Evolutionary conservation across 2,797 vertebrate genomes (phyloP).

Genomic region (Spondyliosoma cantharus): DNA sequence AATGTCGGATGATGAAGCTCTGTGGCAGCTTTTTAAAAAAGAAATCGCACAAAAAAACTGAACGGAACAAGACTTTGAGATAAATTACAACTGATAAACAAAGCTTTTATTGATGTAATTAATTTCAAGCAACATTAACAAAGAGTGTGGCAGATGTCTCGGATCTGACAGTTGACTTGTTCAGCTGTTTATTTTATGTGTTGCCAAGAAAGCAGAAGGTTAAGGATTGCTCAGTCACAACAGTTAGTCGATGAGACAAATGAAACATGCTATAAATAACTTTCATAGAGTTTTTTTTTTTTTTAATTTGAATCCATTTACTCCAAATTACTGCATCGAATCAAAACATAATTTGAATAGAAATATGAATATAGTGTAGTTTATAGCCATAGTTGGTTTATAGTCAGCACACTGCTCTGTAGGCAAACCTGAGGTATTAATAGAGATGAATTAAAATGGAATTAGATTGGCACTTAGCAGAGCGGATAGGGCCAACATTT

Average conservation of each 20-base stretch:
- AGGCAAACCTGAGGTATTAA: neutral
- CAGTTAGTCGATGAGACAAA: neutral
- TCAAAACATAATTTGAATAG: too few relatives aligned
- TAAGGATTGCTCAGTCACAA: neutral
- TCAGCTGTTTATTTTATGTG: slow-evolving; percentile 23
- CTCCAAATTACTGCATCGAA: neutral
- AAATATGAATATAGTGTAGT: too few relatives aligned
- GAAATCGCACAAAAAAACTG: neutral
- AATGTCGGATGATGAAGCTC: neutral
- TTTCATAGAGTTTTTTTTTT: neutral
- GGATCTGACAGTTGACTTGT: slow-evolving; percentile 30
- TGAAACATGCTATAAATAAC: neutral
- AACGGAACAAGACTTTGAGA: neutral
- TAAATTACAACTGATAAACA: slow-evolving; percentile 5
- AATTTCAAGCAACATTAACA: slow-evolving; percentile 23
- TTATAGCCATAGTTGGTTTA: too few relatives aligned
- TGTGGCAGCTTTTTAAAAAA: neutral
- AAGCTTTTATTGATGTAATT: slow-evolving; percentile 18
- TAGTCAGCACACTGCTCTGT: neutral
- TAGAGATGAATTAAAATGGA: slow-evolving; percentile 2
- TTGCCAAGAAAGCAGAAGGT: slow-evolving; percentile 13
- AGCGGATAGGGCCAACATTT: too few relatives aligned
- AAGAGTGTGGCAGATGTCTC: slow-evolving; percentile 22
- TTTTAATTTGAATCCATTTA: neutral
- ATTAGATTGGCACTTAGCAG: too few relatives aligned